These are phyloP conservation scores for Solea solea DNA, from an alignment of 2,113 vertebrate species.

Conservation along the genomic window DNA sequence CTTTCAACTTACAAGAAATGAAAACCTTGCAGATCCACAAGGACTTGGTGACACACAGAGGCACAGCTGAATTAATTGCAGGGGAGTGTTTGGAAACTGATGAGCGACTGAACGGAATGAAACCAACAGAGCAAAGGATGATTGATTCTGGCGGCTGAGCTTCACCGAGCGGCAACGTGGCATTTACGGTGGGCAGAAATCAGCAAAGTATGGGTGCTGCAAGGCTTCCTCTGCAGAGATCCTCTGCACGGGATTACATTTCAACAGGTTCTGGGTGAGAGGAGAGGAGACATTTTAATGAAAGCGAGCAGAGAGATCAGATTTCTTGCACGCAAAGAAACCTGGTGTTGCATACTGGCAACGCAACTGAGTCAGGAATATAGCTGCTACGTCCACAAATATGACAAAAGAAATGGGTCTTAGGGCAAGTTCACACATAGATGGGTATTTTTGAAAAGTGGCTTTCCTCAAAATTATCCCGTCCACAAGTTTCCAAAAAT, in stretches of 20 bases:
- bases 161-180: conserved; percentile 23
- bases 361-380: neutral
- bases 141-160: conserved; percentile 56
- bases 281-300: conserved; percentile 37
- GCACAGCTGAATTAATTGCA: conserved; percentile 62
- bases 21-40: conserved; percentile 46
- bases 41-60: conserved; percentile 55
- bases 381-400: neutral
- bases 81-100: conserved; percentile 36
- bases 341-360: neutral
- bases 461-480: too few species aligned
- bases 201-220: conserved; percentile 87
- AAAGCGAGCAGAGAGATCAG: neutral
- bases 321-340: conserved; percentile 6
- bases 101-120: conserved; percentile 48
- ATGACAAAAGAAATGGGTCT: neutral
- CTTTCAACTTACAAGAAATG: conserved; percentile 37
- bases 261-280: conserved; percentile 87
- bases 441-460: too few species aligned
- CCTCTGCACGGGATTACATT: conserved; percentile 89
- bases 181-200: conserved; percentile 84
- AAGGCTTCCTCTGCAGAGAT: conserved; percentile 90
- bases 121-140: conserved; percentile 45
- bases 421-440: too few species aligned
- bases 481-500: too few species aligned